Base-by-base conservation (phyloP, 64 coral and sea anemone genomes). In the Pocillopora verrucosa region DNA sequence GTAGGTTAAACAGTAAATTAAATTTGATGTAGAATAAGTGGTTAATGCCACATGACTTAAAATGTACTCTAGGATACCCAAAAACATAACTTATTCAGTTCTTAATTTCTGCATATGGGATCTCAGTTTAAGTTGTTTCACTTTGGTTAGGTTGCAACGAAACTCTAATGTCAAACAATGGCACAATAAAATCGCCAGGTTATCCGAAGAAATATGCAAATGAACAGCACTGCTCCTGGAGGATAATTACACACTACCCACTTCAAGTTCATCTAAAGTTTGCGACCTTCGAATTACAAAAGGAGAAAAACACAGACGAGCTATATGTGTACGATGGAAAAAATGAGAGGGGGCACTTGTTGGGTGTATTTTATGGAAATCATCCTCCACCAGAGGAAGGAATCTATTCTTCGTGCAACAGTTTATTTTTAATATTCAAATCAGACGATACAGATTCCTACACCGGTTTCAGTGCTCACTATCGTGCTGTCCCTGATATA, bases 121-220 rank as follows among this genome's bases (percentile, higher is more conserved):
- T 60, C 5, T 13, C 61, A 16, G 78, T 58, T 67, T 73, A 45
- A 45, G 41, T 45, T 45, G 41, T 45, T 45, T 45, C 6, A 45
- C 41, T 45, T 45, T 45, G 41, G 2, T 78, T 65, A 95, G 94
- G 89, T 10, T 92, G 94, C 25, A 83, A 91, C 60, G 57, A 80
- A 45, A 92, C 78, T 2, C 34, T 60, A 58, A 95, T 51, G 58
- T 9, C 79, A 60, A 26, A 15, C 11, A 78, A n/a, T 38, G 94
- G 94, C 2, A 92, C 86, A 24, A 41, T 95, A 24, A 73, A 91
- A 38, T 95, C 94, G 22, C 94, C 90, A 68, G 83, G 88, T 45
- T 76, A 92, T 70, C 90, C 94, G 1, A 59, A 59, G 1, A 10
- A 63, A 0, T 95, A 95, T 58, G 86, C 94, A 22, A 58, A 78